Percentiles rank a stretch among this genome's conserved stretches.
These are phyloP conservation scores for Sminthurinus aureus DNA, from an alignment of 2,888 invertebrate genomes.

Conservation along the genomic window DNA sequence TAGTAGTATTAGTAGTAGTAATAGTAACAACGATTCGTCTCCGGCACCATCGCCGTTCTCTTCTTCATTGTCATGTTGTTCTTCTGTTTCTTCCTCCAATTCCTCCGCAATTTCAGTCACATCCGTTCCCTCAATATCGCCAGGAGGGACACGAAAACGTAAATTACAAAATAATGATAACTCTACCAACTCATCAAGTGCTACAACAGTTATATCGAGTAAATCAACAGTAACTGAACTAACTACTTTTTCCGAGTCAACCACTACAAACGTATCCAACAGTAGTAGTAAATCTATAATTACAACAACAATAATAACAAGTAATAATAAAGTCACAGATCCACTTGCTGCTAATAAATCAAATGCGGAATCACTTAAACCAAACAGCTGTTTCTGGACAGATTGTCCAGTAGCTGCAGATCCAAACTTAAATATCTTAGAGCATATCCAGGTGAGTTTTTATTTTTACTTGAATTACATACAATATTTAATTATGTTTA, in stretches of 20 bases:
- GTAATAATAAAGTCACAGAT: not conserved
- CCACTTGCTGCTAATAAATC: not conserved
- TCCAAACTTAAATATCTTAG: constrained; percentile 80
- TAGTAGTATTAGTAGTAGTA: not conserved
- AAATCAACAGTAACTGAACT: not conserved
- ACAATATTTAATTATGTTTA: constrained; percentile 7
- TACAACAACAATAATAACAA: not conserved
- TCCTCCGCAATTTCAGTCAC: not conserved
- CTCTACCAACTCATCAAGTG: constrained; percentile 10
- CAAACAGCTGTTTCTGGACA: constrained; percentile 64
- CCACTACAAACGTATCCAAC: not conserved
- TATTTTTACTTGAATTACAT: not conserved
- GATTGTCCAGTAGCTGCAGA: constrained; percentile 82
- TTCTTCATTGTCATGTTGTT: constrained; percentile 22
- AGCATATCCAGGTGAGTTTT: constrained; percentile 79
- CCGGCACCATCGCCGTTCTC: constrained; percentile 28
- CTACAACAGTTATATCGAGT: constrained; percentile 1
- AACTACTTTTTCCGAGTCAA: not conserved
- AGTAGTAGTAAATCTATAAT: not conserved
- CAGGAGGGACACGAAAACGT: constrained; percentile 21
- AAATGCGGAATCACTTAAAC: too few species aligned
- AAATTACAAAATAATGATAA: constrained; percentile 21
- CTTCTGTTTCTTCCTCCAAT: not conserved
- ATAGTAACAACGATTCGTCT: constrained; percentile 27
- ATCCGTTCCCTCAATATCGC: constrained; percentile 2